Base-by-base conservation (phyloP, 2,888 invertebrate genomes). In the Andrena praecox region DNA sequence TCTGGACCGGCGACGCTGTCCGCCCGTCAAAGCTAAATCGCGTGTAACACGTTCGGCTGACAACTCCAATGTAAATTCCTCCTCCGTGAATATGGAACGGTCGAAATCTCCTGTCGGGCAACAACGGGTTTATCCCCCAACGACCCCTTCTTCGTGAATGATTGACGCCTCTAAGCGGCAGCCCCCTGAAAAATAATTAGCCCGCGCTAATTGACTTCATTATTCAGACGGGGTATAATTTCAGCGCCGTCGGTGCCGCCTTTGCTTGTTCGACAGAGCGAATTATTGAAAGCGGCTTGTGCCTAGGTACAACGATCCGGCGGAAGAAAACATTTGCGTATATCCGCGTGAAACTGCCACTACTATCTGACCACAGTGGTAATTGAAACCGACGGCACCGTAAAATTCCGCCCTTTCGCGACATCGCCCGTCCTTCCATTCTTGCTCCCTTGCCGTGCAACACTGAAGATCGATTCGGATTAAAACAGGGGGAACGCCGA, bases 311-410 rank as follows among this genome's bases (percentile, higher is more conserved):
- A 81, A 82, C 82, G 35, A 76, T 71, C 70, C 7, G n/a, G n/a
- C 16, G 27, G 24, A 64, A 50, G 56, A 59, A 79, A 72, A 81
- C 84, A 54, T 31, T 77, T 67, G 12, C 66, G 70, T 60, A 69
- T 70, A 68, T 70, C 67, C 48, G 12, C 31, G 66, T 10, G 64
- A 59, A 33, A 20, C 20, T 33, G 27, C 52, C 68, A 35, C 24
- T 66, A 10, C 63, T 71, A 67, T 42, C 73, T 60, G 78, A 67
- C 70, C 75, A 63, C 69, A 29, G 71, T 31, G 50, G 82, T 88
- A 88, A 88, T 88, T 88, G 87, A 88, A 88, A 88, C 80, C 82
- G 86, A 88, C 86, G 80, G 80, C 69, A 52, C 48, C 68, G 80
- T 70, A 80, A 86, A 82, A 73, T 80, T 75, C 33, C 10, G 35